Base-by-base conservation (phyloP, 2,888 invertebrate genomes). In the Herminia tarsipennalis region DNA sequence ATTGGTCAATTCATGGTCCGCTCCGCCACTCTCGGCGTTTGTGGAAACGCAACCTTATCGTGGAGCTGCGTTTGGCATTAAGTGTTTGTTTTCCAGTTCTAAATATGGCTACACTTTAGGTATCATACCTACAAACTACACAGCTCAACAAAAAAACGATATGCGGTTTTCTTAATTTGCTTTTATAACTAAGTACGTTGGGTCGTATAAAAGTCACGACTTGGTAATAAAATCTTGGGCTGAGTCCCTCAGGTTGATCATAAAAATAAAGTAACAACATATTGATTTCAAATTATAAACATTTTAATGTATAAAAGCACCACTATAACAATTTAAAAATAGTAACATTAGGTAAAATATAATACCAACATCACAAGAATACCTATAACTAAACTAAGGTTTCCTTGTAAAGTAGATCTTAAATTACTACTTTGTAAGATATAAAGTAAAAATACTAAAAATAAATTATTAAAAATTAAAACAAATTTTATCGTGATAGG, bases 401-500 rank as follows among this genome's bases (percentile, higher is more conserved):
- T 20, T 8, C 39, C 46, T 21, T 24, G 41, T 55, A 43, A 34
- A n/a, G n/a, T n/a, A n/a, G n/a, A n/a, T n/a, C n/a, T n/a, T n/a
- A n/a, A n/a, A n/a, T n/a, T n/a, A n/a, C n/a, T n/a, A n/a, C n/a
- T n/a, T n/a, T n/a, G n/a, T n/a, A n/a, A n/a, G n/a, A n/a, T n/a
- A n/a, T n/a, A n/a, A n/a, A n/a, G n/a, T n/a, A n/a, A n/a, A n/a
- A n/a, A n/a, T n/a, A n/a, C 14, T 46, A 56, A 28, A 40, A 57
- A 64, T 61, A 61, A 65, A 48, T 66, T 52, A 65, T 37, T 47
- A 56, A 44, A 18, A 40, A 45, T 34, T 40, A 60, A 51, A 71
- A 73, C 38, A 76, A n/a, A 73, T 73, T 75, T 33, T 65, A 77
- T 76, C 55, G 79, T 83, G 82, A 87, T 51, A 73, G 64, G 58